phyloP scores from a whole-genome alignment of 2,797 vertebrate species.

The Crocidura indochinensis region DNA sequence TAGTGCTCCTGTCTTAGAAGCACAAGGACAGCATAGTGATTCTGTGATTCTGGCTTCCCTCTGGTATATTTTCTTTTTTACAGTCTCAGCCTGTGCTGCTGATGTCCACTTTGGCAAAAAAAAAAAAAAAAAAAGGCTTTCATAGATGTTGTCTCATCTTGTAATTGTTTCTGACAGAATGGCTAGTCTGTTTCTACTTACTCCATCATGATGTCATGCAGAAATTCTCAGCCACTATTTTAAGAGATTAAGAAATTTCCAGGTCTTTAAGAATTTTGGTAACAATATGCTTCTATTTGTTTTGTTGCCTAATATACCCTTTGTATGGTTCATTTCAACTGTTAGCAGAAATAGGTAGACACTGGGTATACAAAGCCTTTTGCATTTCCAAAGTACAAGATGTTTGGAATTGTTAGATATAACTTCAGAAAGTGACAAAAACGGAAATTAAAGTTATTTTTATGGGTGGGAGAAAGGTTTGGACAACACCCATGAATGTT shows the following conservation, averaged over 20 bases:
- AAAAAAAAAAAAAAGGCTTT: neutral
- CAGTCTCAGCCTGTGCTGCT: neutral
- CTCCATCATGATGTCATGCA: neutral
- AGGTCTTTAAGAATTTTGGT: neutral
- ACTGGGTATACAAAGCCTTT: neutral
- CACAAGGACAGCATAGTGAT: neutral
- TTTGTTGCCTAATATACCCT: neutral
- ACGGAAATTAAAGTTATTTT: slow-evolving; percentile 7
- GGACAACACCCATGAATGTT: no score
- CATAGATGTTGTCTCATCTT: neutral
- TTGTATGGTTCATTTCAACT: neutral
- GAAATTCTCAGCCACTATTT: neutral
- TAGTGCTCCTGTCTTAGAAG: neutral
- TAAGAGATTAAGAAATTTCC: slow-evolving; percentile 13
- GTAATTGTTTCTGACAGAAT: neutral
- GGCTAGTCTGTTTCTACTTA: neutral
- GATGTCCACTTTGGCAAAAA: neutral
- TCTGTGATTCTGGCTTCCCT: neutral
- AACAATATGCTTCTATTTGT: neutral
- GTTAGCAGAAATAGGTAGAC: slow-evolving; percentile 11
- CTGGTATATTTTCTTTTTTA: neutral
- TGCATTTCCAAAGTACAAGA: neutral
- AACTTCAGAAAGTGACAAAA: neutral
- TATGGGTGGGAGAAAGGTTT: no score
- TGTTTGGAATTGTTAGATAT: neutral